Base-by-base conservation (phyloP, 2,888 invertebrate species). In the Odiellus spinosus region DNA sequence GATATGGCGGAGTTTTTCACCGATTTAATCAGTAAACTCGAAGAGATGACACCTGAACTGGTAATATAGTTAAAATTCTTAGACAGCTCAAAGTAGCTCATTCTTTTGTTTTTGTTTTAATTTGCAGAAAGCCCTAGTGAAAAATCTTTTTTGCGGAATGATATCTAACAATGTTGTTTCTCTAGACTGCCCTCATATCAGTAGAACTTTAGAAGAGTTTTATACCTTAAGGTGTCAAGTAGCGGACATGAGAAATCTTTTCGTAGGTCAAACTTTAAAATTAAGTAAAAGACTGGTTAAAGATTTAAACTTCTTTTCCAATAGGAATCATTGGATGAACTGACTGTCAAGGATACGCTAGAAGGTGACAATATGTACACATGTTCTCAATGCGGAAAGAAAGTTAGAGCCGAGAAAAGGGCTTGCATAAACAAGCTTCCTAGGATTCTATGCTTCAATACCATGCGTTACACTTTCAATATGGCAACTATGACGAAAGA, bases 1-100 rank as follows among this genome's bases (percentile, higher is more conserved):
- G 93, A 93, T 62, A 93, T 93, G 93, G 90, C 91, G 0, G 93
- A 93, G 67, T 93, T 93, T 70, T 93, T 93, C 64, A 93, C 91
- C 46, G 91, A 93, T 69, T 75, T 93, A 41, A 90, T 93, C 26
- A 88, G 88, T 18, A 93, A 93, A 64, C 69, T 93, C 12, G 93
- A 93, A 65, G 93, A 93, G 66, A 91, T 91, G 87, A 86, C 88
- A 2, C 81, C 85, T 0, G 81, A 86, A 54, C 65, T 90, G 35
- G 56, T 59, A 48, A 46, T 17, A 46, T 14, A 47, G 32, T 44
- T 38, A 4, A 3, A 11, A 5, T 42, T 33, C 12, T 19, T 8
- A 14, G n/a, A 15, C 36, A 20, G 2, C 19, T 5, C 42, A 8
- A 5, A 49, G 59, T 64, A 60, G 62, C 62, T 48, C 21, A 21